A percentile compares a stretch with the other conserved stretches of the same genome.
Evolutionary conservation across 1,140 invertebrate genomes (phyloP).

Genomic region (Heliconius nattereri): DNA sequence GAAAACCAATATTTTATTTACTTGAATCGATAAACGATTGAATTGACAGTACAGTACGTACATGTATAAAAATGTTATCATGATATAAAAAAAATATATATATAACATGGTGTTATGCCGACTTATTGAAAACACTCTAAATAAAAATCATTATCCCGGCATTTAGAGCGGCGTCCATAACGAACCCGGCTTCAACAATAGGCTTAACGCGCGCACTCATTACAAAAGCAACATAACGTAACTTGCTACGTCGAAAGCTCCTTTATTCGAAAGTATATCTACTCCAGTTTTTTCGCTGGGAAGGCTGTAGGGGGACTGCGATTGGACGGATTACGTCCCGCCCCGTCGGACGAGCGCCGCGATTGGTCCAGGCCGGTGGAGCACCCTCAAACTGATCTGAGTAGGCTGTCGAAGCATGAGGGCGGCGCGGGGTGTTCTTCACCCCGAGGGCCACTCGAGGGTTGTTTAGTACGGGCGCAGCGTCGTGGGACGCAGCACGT

Average conservation of each 20-base stretch:
- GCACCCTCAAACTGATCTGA: slow-evolving; percentile 76
- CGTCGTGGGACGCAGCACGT: slow-evolving; percentile 75
- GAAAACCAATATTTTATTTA: too few species aligned
- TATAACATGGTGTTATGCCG: slow-evolving; percentile 66
- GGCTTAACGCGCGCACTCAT: slow-evolving; percentile 80
- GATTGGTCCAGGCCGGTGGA: slow-evolving; percentile 67
- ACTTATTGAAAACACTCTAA: slow-evolving; percentile 79
- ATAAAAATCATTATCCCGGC: slow-evolving; percentile 79
- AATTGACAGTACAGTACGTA: too few species aligned
- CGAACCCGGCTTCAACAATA: slow-evolving; percentile 77
- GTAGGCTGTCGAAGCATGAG: slow-evolving; percentile 77
- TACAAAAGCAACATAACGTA: slow-evolving; percentile 80
- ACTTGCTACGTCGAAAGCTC: slow-evolving; percentile 77
- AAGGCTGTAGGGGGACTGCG: slow-evolving; percentile 54
- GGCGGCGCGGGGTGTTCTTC: slow-evolving; percentile 77
- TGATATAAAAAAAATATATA: slow-evolving; percentile 23
- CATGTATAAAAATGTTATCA: slow-evolving; percentile 7
- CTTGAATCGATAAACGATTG: background rate
- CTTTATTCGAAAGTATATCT: slow-evolving; percentile 75
- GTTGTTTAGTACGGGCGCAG: slow-evolving; percentile 78
- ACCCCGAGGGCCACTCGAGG: slow-evolving; percentile 79
- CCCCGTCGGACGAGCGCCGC: slow-evolving; percentile 48
- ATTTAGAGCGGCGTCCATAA: slow-evolving; percentile 77
- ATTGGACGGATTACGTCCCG: slow-evolving; percentile 63
- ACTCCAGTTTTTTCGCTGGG: slow-evolving; percentile 77